Conservation (phyloP, 2,888 invertebrate species). For the Julus scandinavius region DNA sequence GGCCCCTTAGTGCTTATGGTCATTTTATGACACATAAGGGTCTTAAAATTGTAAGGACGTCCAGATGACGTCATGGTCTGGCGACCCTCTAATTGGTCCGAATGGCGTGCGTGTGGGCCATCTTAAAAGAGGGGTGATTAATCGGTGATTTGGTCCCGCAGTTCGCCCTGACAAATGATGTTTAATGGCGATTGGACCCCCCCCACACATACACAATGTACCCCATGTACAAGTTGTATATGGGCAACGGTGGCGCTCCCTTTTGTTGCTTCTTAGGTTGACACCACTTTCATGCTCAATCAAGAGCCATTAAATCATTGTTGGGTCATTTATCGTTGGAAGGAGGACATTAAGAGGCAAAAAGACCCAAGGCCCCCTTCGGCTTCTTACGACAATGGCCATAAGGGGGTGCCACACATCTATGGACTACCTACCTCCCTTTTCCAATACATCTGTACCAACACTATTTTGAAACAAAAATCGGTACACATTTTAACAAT, state of each 20-base stretch:
- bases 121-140: background rate
- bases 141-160: background rate
- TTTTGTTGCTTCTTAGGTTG: background rate
- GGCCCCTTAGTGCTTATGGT: too few species aligned
- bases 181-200: background rate
- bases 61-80: background rate
- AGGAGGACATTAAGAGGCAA: background rate
- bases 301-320: background rate
- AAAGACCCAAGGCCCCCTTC: background rate
- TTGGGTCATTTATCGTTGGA: background rate
- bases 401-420: too few species aligned
- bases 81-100: background rate
- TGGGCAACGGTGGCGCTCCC: background rate
- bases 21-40: too few species aligned
- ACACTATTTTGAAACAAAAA: too few species aligned
- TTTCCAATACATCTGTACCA: too few species aligned
- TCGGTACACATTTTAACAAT: too few species aligned
- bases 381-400: background rate
- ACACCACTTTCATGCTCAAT: conserved; percentile 1
- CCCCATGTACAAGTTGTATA: too few species aligned
- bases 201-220: too few species aligned
- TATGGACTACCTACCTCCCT: too few species aligned
- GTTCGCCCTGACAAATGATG: conserved; percentile 5
- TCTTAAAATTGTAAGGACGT: too few species aligned
- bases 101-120: conserved; percentile 2